Conservation (phyloP, 2,888 invertebrate species). For the Drosophila imparisetae region DNA sequence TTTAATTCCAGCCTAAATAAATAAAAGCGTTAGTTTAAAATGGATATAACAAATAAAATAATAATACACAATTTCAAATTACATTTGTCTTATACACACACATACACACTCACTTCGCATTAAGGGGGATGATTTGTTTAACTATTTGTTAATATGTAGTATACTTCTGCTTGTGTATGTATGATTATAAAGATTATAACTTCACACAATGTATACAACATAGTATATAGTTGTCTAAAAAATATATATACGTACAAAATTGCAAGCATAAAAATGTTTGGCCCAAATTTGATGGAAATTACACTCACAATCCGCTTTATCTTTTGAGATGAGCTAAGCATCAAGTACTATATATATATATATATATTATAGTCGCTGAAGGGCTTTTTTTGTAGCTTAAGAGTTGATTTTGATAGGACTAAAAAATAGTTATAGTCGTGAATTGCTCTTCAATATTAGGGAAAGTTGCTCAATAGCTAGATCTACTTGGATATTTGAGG, state of each 20-base stretch:
- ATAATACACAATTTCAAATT: conserved; percentile 75
- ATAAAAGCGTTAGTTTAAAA: conserved; percentile 77
- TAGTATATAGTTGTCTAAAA: conserved; percentile 5
- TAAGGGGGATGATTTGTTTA: not conserved
- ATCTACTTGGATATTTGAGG: not conserved
- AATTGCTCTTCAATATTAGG: no score
- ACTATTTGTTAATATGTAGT: conserved; percentile 3
- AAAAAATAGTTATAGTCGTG: no score
- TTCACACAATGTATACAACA: conserved; percentile 1
- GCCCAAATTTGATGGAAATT: not conserved
- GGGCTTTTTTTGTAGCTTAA: no score
- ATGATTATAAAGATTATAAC: not conserved
- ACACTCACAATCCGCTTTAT: not conserved
- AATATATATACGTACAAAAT: conserved; percentile 7
- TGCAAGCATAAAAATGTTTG: not conserved
- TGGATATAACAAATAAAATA: conserved; percentile 77
- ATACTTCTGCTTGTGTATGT: conserved; percentile 5
- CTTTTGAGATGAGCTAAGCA: not conserved
- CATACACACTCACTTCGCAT: not conserved
- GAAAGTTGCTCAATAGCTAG: no score
- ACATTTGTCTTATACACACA: conserved; percentile 11
- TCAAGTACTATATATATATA: not conserved
- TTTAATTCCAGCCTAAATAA: conserved; percentile 81
- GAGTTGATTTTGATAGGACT: no score
- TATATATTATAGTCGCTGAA: no score